Conservation (phyloP, 2,797 vertebrate genomes). For the Sebastes jordani region DNA sequence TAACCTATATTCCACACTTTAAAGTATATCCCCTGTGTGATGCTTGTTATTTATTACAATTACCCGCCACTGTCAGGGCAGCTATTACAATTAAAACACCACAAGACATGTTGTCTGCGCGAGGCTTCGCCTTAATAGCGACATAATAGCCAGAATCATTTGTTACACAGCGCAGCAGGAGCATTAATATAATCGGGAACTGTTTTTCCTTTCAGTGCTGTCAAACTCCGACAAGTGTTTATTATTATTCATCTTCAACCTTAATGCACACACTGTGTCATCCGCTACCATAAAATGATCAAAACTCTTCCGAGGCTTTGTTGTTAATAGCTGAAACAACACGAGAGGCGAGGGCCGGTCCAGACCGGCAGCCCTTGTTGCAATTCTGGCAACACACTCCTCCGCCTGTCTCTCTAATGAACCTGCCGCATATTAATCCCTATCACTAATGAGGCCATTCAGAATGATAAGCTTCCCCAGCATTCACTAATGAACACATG, state of each 20-base stretch:
- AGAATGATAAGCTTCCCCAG: constrained; percentile 76
- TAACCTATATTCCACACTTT: neutral
- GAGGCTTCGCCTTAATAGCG: neutral
- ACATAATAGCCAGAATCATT: constrained; percentile 19
- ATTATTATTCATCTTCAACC: constrained; percentile 6
- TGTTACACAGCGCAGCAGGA: neutral
- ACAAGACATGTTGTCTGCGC: neutral
- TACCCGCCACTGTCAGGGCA: neutral
- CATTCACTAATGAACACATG: constrained; percentile 78
- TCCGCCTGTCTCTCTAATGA: constrained; percentile 75
- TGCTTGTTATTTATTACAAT: constrained; percentile 10
- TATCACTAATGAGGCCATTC: constrained; percentile 81
- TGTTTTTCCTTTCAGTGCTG: neutral
- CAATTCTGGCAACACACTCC: constrained; percentile 66
- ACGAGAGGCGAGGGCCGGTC: constrained; percentile 33
- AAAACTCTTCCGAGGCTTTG: constrained; percentile 22
- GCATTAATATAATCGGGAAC: neutral
- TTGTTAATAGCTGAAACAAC: constrained; percentile 41
- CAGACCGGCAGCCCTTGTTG: constrained; percentile 55
- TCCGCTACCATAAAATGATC: constrained; percentile 10
- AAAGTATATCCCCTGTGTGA: neutral
- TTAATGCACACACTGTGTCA: constrained; percentile 6
- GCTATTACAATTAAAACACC: neutral
- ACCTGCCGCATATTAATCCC: constrained; percentile 78
- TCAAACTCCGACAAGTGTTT: constrained; percentile 25